Evolutionary conservation across 2,797 vertebrate genomes (phyloP), one percentile per base, ranked within the genome.

Genomic region (Myoxocephalus aenaeus): DNA sequence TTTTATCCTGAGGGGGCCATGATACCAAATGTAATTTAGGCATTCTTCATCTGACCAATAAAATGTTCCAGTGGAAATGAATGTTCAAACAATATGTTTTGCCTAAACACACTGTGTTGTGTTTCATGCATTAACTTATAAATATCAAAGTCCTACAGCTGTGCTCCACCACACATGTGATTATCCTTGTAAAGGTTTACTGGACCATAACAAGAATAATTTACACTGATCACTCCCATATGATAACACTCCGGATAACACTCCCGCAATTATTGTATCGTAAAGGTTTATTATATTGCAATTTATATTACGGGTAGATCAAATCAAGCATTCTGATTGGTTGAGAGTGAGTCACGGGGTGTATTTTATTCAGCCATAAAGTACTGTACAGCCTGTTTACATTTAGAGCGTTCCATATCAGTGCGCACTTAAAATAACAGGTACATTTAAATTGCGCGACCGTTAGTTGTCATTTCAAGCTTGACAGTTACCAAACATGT

Each of bases 211-310:
- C 25, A 27, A 67, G 14, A 65, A 50, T 7, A 69, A 61, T 27
- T 50, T 8, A 40, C 3, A 11, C n/a, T 61, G 20, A 54, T 69
- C 20, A 40, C 8, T 79, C 44, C 25, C 25, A 18, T 46, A 40
- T 77, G 53, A 78, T 79, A 73, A 61, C 40, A 51, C 20, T 66
- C 7, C 14, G 1, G 17, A 57, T 51, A 70, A 2, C 29, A 73
- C 17, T 27, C 54, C 70, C 42, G 65, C 71, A 42, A 78, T 70
- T 40, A 71, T 11, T 40, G 14, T 40, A 42, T 10, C 54, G 20
- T 76, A 61, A 80, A 85, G 3, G 42, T 81, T 79, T 69, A 61
- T 1, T 6, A 66, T 53, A 2, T 46, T 73, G 15, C 20, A 42
- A 12, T 71, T 54, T 40, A n/a, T n/a, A n/a, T n/a, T n/a, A n/a